These are phyloP conservation scores for Podarcis muralis DNA, from an alignment of 2,113 vertebrate species.

Conservation along the genomic window DNA sequence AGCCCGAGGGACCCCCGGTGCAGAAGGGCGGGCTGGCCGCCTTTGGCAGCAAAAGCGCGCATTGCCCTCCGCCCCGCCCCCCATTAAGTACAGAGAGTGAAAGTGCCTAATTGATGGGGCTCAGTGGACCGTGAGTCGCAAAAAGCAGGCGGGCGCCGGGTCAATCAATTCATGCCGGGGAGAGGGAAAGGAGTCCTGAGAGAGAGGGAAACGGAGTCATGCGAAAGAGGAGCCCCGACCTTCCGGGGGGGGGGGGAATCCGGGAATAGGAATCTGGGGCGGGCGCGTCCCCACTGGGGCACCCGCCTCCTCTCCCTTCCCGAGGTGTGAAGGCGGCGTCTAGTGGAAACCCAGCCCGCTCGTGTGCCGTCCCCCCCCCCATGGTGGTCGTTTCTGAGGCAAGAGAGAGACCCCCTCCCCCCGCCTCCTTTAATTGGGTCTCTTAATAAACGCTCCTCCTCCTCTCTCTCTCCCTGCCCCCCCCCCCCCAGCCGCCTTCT, in stretches of 20 bases:
- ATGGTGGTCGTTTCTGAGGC: too few relatives aligned
- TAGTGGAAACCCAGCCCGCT: background rate
- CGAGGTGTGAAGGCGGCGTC: background rate
- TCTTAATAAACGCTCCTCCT: background rate
- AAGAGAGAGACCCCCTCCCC: background rate
- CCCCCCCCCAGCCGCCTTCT: too few relatives aligned
- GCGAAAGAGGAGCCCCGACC: too few relatives aligned
- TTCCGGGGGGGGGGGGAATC: background rate
- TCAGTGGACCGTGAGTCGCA: too few relatives aligned
- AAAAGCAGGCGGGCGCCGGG: background rate
- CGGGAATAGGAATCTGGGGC: background rate
- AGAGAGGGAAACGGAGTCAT: accelerated
- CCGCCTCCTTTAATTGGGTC: background rate
- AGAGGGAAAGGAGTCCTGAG: background rate
- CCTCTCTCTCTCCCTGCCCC: background rate
- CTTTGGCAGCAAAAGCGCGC: too few relatives aligned
- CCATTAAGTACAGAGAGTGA: too few relatives aligned
- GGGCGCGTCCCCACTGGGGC: too few relatives aligned
- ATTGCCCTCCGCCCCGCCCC: too few relatives aligned
- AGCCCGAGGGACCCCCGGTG: too few relatives aligned
- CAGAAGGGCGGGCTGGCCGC: too few relatives aligned
- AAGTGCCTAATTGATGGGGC: too few relatives aligned
- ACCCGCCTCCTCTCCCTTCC: background rate
- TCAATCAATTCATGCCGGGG: background rate
- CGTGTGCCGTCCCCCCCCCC: too few relatives aligned